Conservation (phyloP, 2,113 vertebrate species). For the Microtus ochrogaster region DNA sequence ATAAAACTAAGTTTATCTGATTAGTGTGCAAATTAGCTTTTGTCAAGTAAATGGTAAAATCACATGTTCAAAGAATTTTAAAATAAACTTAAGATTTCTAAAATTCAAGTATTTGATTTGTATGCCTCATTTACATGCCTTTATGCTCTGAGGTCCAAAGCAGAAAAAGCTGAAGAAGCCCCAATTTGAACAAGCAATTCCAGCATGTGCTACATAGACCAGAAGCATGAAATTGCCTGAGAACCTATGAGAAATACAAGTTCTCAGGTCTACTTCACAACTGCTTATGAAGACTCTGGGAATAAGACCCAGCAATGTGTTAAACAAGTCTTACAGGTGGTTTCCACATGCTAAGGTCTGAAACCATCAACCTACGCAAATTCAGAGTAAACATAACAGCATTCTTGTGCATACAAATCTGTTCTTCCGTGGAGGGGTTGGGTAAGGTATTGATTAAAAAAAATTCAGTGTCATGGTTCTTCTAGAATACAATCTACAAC, state of each 20-base stretch:
- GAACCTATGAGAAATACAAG: neutral
- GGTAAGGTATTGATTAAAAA: neutral
- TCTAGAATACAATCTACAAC: neutral
- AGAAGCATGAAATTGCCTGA: neutral
- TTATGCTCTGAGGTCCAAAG: neutral
- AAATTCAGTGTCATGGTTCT: neutral
- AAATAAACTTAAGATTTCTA: neutral
- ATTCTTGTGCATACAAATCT: neutral
- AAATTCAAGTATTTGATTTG: neutral
- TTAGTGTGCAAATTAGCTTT: neutral
- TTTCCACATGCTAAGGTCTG: neutral
- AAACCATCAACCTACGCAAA: slow-evolving; percentile 1
- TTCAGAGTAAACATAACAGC: neutral
- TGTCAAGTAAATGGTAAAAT: neutral
- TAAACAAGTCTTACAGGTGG: neutral
- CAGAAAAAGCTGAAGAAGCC: neutral
- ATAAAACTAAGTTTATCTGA: neutral
- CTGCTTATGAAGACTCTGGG: neutral
- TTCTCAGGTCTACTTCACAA: neutral
- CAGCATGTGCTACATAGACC: neutral
- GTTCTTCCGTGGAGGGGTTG: neutral
- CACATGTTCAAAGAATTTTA: neutral
- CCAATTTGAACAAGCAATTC: neutral
- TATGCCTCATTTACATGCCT: neutral
- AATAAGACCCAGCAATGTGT: neutral